Evolutionary conservation across 2,797 vertebrate genomes (phyloP).

Genomic region (Merluccius polli): DNA sequence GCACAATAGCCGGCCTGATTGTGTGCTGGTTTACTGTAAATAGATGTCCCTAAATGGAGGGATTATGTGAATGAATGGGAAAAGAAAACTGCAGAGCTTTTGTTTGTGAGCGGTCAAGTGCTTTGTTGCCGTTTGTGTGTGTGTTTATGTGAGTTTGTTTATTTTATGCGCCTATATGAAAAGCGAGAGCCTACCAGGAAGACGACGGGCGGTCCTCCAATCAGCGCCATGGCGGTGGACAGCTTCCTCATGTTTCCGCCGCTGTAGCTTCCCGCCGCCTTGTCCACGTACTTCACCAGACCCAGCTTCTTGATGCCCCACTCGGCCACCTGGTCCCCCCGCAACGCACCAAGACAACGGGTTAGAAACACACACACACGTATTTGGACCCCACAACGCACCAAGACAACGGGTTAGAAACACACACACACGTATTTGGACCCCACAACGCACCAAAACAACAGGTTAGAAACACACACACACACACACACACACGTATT

Average conservation of each 20-base stretch:
- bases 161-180: background rate
- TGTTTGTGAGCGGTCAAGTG: background rate
- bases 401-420: background rate
- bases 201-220: slow-evolving; percentile 90
- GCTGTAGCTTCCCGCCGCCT: slow-evolving; percentile 89
- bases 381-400: background rate
- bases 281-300: slow-evolving; percentile 88
- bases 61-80: background rate
- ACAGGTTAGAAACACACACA: background rate
- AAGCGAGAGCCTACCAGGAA: slow-evolving; percentile 81
- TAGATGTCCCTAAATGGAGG: background rate
- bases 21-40: background rate
- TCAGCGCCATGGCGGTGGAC: slow-evolving; percentile 92
- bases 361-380: slow-evolving; percentile 15
- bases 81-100: background rate
- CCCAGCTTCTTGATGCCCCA: slow-evolving; percentile 94
- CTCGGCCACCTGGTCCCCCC: slow-evolving; percentile 77
- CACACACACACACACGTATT: slow-evolving; percentile 11
- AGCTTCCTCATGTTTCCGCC: slow-evolving; percentile 95
- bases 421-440: slow-evolving; percentile 10
- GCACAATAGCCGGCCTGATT: background rate
- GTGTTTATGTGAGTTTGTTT: no score
- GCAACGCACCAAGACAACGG: background rate
- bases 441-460: slow-evolving; percentile 15
- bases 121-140: no score